A percentile compares a stretch with the other conserved stretches of the same genome.
Evolutionary conservation across 2,888 invertebrate species (phyloP).

Genomic region (Xestobium rufovillosum): DNA sequence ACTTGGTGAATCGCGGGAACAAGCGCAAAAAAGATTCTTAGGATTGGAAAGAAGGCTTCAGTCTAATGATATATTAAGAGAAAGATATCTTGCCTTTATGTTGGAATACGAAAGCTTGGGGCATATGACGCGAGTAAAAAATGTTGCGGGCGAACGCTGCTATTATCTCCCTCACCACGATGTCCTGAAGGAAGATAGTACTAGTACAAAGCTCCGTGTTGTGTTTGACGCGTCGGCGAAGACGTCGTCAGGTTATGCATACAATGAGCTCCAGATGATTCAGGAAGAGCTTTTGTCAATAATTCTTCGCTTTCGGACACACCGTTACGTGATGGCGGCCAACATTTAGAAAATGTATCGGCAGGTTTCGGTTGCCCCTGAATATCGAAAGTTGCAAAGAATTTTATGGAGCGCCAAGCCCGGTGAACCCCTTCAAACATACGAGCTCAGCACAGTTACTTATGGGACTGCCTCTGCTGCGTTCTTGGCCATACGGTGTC

Average conservation of each 20-base stretch:
- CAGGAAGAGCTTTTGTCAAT: slow-evolving; percentile 18
- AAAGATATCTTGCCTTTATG: too few relatives aligned
- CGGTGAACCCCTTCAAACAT: slow-evolving; percentile 14
- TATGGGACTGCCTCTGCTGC: too few relatives aligned
- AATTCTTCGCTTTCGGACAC: slow-evolving; percentile 15
- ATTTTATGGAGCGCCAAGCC: slow-evolving; percentile 18
- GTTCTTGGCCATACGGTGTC: too few relatives aligned
- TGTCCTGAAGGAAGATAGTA: too few relatives aligned
- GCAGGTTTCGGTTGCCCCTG: slow-evolving; percentile 15
- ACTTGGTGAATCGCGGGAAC: too few relatives aligned
- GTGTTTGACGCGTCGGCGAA: too few relatives aligned
- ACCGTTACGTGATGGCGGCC: slow-evolving; percentile 16
- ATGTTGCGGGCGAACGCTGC: too few relatives aligned
- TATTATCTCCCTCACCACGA: too few relatives aligned
- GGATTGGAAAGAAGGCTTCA: not conserved
- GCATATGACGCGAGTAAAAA: too few relatives aligned
- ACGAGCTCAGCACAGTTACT: slow-evolving; percentile 18
- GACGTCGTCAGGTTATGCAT: slow-evolving; percentile 16
- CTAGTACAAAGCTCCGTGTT: too few relatives aligned
- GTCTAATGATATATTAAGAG: not conserved
- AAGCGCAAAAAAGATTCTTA: too few relatives aligned
- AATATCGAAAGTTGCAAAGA: slow-evolving; percentile 16
- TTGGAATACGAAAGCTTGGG: too few relatives aligned
- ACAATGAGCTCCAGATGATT: slow-evolving; percentile 16
- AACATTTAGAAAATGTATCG: slow-evolving; percentile 23